Conservation (phyloP, 2,888 invertebrate genomes). For the Tetramorium bicarinatum region DNA sequence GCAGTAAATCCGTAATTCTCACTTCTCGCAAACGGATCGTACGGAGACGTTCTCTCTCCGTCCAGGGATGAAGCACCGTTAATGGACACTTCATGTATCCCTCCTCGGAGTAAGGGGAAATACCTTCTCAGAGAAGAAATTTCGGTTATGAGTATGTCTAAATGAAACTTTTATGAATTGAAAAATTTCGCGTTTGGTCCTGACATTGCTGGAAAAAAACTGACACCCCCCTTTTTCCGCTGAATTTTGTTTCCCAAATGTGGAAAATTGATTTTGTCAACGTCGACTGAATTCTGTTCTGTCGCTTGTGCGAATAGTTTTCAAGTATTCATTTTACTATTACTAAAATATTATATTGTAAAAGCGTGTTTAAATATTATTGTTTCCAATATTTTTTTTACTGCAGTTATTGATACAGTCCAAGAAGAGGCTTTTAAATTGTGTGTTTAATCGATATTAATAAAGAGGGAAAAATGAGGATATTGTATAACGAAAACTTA, state of each 20-base stretch:
- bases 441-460: background rate
- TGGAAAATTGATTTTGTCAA: background rate
- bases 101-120: too few species aligned
- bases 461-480: background rate
- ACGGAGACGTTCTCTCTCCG: background rate
- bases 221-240: background rate
- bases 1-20: constrained; percentile 3
- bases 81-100: background rate
- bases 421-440: background rate
- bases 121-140: background rate
- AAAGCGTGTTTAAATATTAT: background rate
- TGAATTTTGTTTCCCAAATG: background rate
- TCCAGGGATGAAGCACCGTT: constrained; percentile 3
- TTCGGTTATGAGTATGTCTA: too few species aligned
- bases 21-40: constrained; percentile 19
- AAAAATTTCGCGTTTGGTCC: background rate
- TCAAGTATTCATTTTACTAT: background rate
- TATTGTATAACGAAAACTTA: background rate
- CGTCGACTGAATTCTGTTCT: background rate
- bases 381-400: background rate
- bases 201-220: background rate
- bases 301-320: background rate
- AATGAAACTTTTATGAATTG: background rate
- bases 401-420: background rate
- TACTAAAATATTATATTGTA: background rate